Evolutionary conservation across 92 coral and sea anemone species (phyloP), one percentile per base, ranked within the genome.

Genomic region (Palythoa heliodiscus): DNA sequence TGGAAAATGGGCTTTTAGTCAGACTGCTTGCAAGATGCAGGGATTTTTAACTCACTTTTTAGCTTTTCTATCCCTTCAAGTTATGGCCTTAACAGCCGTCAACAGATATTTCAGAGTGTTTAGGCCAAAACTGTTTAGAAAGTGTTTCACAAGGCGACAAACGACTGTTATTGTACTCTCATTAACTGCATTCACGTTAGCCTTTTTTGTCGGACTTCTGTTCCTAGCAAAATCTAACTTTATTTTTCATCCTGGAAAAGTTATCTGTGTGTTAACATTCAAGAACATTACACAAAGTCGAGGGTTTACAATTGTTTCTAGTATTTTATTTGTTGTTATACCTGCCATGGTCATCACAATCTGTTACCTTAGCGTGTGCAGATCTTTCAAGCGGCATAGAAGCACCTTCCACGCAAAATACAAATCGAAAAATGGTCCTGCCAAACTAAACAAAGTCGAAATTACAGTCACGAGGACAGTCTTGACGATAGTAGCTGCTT

Each of bases 21-120:
- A 78, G 13, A 64, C 55, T 4, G 73, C 64, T 47, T 93, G 97
- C 82, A 86, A 87, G 66, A 22, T 91, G 10, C 97, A 93, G 53
- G 93, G 97, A 37, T 91, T 91, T 63, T 84, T 85, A 14, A 90
- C 90, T 2, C 92, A 87, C 71, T 89, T 91, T 38, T 35, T 93
- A n/a, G 93, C 97, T 7, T 93, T 93, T 76, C 78, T 93, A n/a
- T 93, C 97, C 16, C 92, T 93, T 15, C 92, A 89, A 64, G 78
- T 89, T 54, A 93, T 93, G 97, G 97, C 94, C 2, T 64, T 93
- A 66, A 93, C 97, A 3, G 97, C 97, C 9, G 55, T 93, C 24
- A 93, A 93, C 81, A 90, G 97, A 15, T 91, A 89, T 76, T 86
- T 75, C 82, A 89, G 93, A 48, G 92, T 93, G 7, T 70, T 89